Evolutionary conservation across 2,888 invertebrate species (phyloP).

Genomic region (Ethmia dodecea): DNA sequence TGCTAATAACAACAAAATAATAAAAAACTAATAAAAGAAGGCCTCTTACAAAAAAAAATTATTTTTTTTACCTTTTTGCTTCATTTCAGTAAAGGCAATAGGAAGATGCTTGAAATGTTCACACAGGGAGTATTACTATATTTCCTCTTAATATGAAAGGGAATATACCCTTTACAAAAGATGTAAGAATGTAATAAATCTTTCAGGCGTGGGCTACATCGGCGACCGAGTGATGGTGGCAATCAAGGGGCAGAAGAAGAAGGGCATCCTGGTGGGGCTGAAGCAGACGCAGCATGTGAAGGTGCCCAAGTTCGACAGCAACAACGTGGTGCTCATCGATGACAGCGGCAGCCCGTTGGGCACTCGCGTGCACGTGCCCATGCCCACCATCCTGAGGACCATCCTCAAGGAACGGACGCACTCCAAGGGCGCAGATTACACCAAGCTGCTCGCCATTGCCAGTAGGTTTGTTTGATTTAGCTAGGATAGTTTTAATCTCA

Average conservation of each 20-base stretch:
- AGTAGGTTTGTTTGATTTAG: constrained; percentile 87
- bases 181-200: too few relatives aligned
- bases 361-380: constrained; percentile 95
- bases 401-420: constrained; percentile 89
- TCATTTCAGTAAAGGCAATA: too few relatives aligned
- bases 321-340: constrained; percentile 97
- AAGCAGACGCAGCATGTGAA: constrained; percentile 88
- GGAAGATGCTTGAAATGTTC: too few relatives aligned
- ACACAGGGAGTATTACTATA: too few relatives aligned
- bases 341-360: constrained; percentile 96
- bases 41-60: too few relatives aligned
- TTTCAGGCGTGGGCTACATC: constrained; percentile 69
- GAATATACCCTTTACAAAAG: too few relatives aligned
- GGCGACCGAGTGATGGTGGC: constrained; percentile 95
- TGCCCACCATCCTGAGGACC: constrained; percentile 92
- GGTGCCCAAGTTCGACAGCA: constrained; percentile 94
- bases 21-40: too few relatives aligned
- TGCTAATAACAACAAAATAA: too few relatives aligned
- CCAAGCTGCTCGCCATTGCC: constrained; percentile 93
- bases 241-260: constrained; percentile 96
- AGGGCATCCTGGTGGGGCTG: constrained; percentile 88
- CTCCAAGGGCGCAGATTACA: constrained; percentile 92
- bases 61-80: too few relatives aligned
- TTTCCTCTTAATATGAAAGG: too few relatives aligned
- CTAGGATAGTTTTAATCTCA: too few relatives aligned